Evolutionary conservation across 2,888 invertebrate genomes (phyloP).

Genomic region (Plebejus anna): DNA sequence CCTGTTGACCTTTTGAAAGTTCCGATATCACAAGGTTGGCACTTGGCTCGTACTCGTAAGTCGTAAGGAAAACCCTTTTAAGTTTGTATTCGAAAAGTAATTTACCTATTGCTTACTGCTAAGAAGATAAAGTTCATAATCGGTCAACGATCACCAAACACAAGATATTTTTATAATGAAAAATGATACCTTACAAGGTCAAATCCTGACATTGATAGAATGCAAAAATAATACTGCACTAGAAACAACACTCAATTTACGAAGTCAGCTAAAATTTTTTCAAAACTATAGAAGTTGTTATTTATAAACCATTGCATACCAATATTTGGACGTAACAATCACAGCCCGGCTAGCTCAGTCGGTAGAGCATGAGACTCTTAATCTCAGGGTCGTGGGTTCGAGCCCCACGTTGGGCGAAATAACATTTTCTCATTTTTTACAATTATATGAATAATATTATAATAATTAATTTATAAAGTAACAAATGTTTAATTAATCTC

Average conservation of each 20-base stretch:
- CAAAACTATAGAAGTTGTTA: not conserved
- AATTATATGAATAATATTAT: not conserved
- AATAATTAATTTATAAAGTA: not conserved
- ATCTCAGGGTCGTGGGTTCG: conserved; percentile 84
- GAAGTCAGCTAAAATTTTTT: no score
- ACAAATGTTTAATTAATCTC: not conserved
- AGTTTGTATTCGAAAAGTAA: not conserved
- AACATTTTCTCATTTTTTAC: not conserved
- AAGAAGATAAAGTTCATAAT: no score
- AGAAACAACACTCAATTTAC: no score
- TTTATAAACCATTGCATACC: not conserved
- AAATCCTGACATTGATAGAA: no score
- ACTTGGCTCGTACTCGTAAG: not conserved
- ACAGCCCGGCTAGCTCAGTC: conserved; percentile 78
- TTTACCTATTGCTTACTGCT: not conserved
- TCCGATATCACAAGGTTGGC: not conserved
- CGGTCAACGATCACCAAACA: no score
- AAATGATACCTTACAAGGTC: no score
- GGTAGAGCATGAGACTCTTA: conserved; percentile 83
- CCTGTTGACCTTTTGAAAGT: not conserved
- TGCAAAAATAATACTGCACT: no score
- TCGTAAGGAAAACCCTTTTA: not conserved
- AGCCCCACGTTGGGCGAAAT: conserved; percentile 80
- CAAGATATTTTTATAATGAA: no score
- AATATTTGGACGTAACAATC: not conserved